phyloP scores from a whole-genome alignment of 2,888 invertebrate genomes.

The Drosophila meridiana region DNA sequence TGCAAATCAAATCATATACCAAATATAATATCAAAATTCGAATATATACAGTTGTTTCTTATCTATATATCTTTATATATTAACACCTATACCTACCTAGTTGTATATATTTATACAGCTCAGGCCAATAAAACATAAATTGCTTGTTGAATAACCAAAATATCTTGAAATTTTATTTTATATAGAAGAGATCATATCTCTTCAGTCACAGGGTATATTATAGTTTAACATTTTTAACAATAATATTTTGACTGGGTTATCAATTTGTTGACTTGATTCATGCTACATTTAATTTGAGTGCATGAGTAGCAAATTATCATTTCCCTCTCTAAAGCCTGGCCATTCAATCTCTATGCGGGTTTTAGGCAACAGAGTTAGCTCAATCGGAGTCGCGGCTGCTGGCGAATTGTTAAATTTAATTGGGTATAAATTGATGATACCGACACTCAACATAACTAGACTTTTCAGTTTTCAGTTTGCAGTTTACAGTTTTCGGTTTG shows the following conservation, averaged over 20 bases:
- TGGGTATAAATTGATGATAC: slow-evolving; percentile 32
- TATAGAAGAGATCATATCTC: no score
- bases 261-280: slow-evolving; percentile 35
- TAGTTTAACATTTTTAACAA: not conserved
- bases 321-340: not conserved
- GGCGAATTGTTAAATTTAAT: slow-evolving; percentile 36
- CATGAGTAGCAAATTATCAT: slow-evolving; percentile 32
- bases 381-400: slow-evolving; percentile 15
- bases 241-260: not conserved
- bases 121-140: no score
- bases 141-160: no score
- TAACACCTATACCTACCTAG: no score
- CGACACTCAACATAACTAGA: slow-evolving; percentile 20
- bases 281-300: slow-evolving; percentile 45
- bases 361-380: not conserved
- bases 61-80: no score
- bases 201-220: slow-evolving; percentile 2
- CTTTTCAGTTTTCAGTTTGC: slow-evolving; percentile 7
- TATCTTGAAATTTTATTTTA: no score
- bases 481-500: not conserved
- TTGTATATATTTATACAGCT: no score
- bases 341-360: not conserved
- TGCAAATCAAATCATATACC: no score
- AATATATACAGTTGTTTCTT: no score
- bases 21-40: no score